These are phyloP conservation scores for Erebia ligea DNA, from an alignment of 2,888 invertebrate species.

Conservation along the genomic window DNA sequence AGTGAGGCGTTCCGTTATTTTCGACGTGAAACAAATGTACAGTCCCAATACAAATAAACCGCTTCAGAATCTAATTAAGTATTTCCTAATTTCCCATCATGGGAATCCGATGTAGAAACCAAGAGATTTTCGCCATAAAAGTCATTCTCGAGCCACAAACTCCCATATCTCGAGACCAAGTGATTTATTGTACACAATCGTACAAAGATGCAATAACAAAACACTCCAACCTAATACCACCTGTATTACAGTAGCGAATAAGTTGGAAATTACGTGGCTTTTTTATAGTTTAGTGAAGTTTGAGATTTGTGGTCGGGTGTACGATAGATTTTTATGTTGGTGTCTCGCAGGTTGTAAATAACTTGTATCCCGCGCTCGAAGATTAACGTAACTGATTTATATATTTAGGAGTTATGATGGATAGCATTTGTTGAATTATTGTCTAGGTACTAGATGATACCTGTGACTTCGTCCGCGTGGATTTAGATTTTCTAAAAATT, in stretches of 20 bases:
- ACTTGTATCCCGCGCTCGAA: constrained; percentile 52
- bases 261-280: constrained; percentile 3
- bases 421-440: constrained; percentile 50
- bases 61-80: constrained; percentile 28
- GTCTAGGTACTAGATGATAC: no score
- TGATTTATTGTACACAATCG: constrained; percentile 68
- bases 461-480: no score
- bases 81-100: constrained; percentile 47
- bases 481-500: no score
- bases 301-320: constrained; percentile 22
- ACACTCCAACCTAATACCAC: constrained; percentile 1
- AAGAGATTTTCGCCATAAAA: constrained; percentile 67
- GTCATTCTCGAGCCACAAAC: constrained; percentile 48
- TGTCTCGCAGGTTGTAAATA: constrained; percentile 74
- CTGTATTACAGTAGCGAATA: not conserved
- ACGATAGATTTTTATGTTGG: constrained; percentile 75
- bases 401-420: constrained; percentile 70
- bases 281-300: constrained; percentile 17
- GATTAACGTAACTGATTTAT: constrained; percentile 74
- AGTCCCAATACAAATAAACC: constrained; percentile 17
- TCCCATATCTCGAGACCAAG: constrained; percentile 43
- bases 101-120: constrained; percentile 69
- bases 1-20: not conserved
- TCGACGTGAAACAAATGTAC: not conserved
- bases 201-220: constrained; percentile 18